Evolutionary conservation across 2,797 vertebrate genomes (phyloP).

Genomic region (Rhinoraja longicauda): DNA sequence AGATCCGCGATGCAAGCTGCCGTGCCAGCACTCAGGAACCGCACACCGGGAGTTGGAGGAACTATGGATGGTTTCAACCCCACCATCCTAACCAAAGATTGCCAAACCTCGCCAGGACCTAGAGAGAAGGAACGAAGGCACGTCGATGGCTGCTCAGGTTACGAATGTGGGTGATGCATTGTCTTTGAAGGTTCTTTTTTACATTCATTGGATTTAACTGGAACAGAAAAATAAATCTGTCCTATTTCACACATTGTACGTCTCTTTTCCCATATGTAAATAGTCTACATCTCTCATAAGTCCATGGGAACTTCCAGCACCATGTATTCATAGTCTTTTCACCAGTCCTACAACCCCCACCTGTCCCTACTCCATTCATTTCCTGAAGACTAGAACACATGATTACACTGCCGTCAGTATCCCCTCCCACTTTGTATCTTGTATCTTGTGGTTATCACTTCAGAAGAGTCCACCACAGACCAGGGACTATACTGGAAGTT

Average conservation of each 20-base stretch:
- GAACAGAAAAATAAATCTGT: too few species aligned
- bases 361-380: too few species aligned
- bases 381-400: not conserved
- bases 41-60: conserved; percentile 69
- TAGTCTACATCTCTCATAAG: not conserved
- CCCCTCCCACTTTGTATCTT: too few species aligned
- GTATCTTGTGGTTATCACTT: too few species aligned
- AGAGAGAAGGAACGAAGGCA: not conserved
- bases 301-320: not conserved
- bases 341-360: not conserved
- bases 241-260: not conserved
- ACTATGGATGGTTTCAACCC: conserved; percentile 66
- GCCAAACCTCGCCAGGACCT: not conserved
- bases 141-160: not conserved
- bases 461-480: too few species aligned
- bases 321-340: not conserved
- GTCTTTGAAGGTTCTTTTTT: not conserved
- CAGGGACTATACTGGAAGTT: too few species aligned
- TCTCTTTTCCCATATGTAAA: not conserved
- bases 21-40: conserved; percentile 71
- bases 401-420: not conserved
- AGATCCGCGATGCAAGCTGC: conserved; percentile 75
- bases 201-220: not conserved
- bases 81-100: conserved; percentile 58
- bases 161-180: too few species aligned